These are phyloP conservation scores for Callorhinus ursinus DNA, from an alignment of 2,113 vertebrate species.

Conservation along the genomic window DNA sequence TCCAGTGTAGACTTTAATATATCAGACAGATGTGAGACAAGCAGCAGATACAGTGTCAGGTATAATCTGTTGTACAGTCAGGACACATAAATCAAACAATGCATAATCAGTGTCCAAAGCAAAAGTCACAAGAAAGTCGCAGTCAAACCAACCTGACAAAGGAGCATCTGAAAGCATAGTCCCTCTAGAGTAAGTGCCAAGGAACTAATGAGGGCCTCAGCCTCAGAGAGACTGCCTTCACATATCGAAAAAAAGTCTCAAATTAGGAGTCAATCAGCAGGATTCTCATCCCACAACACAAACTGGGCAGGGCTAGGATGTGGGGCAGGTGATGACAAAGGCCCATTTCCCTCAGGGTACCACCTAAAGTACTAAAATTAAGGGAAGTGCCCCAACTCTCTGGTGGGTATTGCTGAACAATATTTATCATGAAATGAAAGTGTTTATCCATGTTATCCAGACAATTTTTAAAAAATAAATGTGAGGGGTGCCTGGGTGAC, in stretches of 20 bases:
- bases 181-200: not conserved
- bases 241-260: not conserved
- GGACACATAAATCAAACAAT: not conserved
- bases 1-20: not conserved
- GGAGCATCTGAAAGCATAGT: not conserved
- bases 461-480: not conserved
- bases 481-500: not conserved
- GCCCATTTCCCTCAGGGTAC: fast-evolving
- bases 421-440: not conserved
- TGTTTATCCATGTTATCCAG: not conserved
- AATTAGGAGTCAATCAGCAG: not conserved
- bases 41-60: not conserved
- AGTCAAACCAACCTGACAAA: not conserved
- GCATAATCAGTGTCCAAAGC: not conserved
- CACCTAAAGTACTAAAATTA: not conserved
- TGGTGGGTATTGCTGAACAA: not conserved
- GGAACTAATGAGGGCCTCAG: not conserved
- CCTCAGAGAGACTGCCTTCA: not conserved
- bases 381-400: not conserved
- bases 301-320: not conserved
- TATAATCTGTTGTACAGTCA: not conserved
- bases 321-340: not conserved
- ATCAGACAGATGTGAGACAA: not conserved
- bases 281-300: not conserved
- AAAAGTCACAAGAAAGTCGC: not conserved